Evolutionary conservation across 2,888 invertebrate genomes (phyloP), one percentile per base, ranked within the genome.

Genomic region (Tupiocoris notatus): DNA sequence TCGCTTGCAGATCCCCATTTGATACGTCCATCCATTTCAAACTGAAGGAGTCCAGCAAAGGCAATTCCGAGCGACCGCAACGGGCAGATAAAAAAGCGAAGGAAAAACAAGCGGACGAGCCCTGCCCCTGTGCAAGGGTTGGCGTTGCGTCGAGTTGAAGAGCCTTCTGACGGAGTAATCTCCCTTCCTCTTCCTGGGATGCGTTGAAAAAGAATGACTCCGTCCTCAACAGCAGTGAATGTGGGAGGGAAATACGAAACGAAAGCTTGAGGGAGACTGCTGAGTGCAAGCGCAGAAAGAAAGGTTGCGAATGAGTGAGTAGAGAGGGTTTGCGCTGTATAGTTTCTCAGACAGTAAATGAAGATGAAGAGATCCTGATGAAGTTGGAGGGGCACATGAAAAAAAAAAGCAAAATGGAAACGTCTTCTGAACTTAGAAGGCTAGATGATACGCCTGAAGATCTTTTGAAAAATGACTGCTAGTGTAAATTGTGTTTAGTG

Each of bases 11-110:
- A 65, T 65, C 65, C 39, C 65, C 65, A 65, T 65, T 39, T 39
- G 65, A 65, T 65, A 65, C 65, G 65, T 65, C 65, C 39, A 39
- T 65, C 65, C 18, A 39, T 65, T 39, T 17, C 39, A 18, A 17
- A 20, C 17, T 17, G 65, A 39, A 17, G 39, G 22, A 62, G 61
- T 61, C 39, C 12, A 25, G 65, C 39, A 0, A 39, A 65, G 64
- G 65, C 65, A 65, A 65, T 65, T 65, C 39, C 6, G 25, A 65
- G n/a, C 18, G 18, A 65, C 0, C 6, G 17, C 65, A 12, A 65
- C 39, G 39, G 39, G n/a, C 7, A 2, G 65, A 65, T 39, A 65
- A 65, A 65, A 22, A 3, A 63, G 23, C 6, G 39, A 22, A 6
- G 63, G 20, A 63, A 22, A 63, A 63, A 63, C 21, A 22, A 63